Base-by-base conservation (phyloP, 2,113 vertebrate genomes). In the Gallinago jamesoni region DNA sequence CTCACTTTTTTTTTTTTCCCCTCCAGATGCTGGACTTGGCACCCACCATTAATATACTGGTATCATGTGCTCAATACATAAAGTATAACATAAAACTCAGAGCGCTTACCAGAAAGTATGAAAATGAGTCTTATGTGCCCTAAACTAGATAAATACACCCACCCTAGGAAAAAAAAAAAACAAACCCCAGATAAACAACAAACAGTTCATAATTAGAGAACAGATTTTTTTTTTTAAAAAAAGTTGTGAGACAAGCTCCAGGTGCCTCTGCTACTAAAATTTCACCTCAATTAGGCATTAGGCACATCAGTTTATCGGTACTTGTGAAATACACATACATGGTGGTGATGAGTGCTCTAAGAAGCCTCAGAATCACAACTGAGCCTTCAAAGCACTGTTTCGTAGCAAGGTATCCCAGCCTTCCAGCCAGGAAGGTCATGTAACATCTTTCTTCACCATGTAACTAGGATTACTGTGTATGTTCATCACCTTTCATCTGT, bases 271-370 rank as follows among this genome's bases (percentile, higher is more conserved):
- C 59, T 79, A 68, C 35, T 55, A 43, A 76, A 79, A 85, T 67
- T 22, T 69, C 50, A 41, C 39, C 28, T 85, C 56, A 53, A 1
- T 39, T 57, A 82, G 24, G n/a, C 59, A 14, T 62, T 66, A 13
- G 0, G 3, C 63, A 69, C n/a, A 73, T 53, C 14, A 59, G 15
- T n/a, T 55, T 50, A 72, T n/a, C 1, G 0, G 10, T 47, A 55
- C 25, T 63, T 55, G 14, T 23, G 47, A 87, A 93, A 79, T 75
- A 16, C 84, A 75, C 15, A 24, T 7, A 31, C 2, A 5, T 4
- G 10, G 39, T 15, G 17, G 21, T 20, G 30, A 25, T 0, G 2
- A 81, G 39, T 10, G 14, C 28, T 72, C 6, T 3, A 47, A 30
- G 66, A 72, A 81, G 25, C 14, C 35, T 89, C 56, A 68, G 48